These are phyloP conservation scores for Lasioglossum lativentre DNA, from an alignment of 2,888 invertebrate genomes.

Conservation along the genomic window DNA sequence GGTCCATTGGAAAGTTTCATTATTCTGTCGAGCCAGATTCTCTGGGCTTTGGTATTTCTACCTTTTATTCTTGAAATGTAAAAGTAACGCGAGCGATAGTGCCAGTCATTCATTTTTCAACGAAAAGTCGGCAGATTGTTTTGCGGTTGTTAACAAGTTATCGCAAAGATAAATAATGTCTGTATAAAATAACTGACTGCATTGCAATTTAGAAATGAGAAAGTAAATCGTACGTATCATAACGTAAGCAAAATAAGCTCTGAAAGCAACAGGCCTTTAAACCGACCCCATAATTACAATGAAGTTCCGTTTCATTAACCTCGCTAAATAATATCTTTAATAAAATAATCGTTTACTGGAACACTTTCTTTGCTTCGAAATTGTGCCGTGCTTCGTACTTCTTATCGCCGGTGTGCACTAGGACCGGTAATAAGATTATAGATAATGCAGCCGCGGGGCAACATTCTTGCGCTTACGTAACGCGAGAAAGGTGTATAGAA, in stretches of 20 bases:
- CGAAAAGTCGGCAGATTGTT: neutral
- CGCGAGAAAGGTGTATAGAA: slow-evolving; percentile 56
- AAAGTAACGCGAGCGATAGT: neutral
- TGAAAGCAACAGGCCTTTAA: neutral
- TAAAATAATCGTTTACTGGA: neutral
- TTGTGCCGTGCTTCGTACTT: neutral
- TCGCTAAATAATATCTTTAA: neutral
- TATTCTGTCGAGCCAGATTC: neutral
- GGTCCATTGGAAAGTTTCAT: neutral
- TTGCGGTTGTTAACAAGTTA: neutral
- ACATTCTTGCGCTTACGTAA: slow-evolving; percentile 50
- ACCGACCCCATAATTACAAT: neutral
- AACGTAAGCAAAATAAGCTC: neutral
- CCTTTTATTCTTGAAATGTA: neutral
- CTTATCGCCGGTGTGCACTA: neutral
- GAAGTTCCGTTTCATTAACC: neutral
- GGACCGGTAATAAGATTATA: slow-evolving; percentile 23
- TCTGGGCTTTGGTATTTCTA: too few species aligned
- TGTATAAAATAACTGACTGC: neutral
- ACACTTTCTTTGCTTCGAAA: slow-evolving; percentile 1
- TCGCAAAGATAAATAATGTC: neutral
- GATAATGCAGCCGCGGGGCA: slow-evolving; percentile 39
- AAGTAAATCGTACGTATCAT: neutral
- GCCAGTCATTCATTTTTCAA: neutral
- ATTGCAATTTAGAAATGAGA: neutral